phyloP scores from a whole-genome alignment of 2,888 invertebrate genomes.

The Lamellibrachia columna region DNA sequence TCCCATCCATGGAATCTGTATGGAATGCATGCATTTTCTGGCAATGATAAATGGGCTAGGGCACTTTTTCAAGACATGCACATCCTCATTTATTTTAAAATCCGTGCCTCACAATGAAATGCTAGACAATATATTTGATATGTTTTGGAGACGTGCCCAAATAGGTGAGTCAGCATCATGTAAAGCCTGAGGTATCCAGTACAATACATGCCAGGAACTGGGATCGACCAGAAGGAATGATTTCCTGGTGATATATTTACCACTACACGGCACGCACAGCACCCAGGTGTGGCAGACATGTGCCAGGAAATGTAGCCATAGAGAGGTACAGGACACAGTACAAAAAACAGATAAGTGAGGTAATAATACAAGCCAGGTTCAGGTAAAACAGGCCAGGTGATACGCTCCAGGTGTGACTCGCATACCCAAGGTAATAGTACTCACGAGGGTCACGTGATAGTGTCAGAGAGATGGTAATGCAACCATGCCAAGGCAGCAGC shows the following conservation, averaged over 20 bases:
- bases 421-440: conserved; percentile 10
- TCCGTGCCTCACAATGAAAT: neutral
- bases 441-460: neutral
- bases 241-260: neutral
- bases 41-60: neutral
- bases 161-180: neutral
- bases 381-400: conserved; percentile 5
- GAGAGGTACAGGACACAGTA: neutral
- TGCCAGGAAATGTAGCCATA: neutral
- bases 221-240: neutral
- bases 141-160: neutral
- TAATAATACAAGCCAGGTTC: neutral
- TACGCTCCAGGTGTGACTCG: neutral
- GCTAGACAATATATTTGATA: neutral
- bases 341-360: neutral
- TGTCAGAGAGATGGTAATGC: neutral
- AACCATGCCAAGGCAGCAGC: neutral
- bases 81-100: neutral
- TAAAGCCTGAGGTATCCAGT: neutral
- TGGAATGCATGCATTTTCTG: neutral
- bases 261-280: neutral
- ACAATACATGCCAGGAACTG: neutral
- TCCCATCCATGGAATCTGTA: neutral
- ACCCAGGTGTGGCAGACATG: neutral
- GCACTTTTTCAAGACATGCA: neutral